Evolutionary conservation across 1,140 invertebrate genomes (phyloP).

Genomic region (Campodea augens): DNA sequence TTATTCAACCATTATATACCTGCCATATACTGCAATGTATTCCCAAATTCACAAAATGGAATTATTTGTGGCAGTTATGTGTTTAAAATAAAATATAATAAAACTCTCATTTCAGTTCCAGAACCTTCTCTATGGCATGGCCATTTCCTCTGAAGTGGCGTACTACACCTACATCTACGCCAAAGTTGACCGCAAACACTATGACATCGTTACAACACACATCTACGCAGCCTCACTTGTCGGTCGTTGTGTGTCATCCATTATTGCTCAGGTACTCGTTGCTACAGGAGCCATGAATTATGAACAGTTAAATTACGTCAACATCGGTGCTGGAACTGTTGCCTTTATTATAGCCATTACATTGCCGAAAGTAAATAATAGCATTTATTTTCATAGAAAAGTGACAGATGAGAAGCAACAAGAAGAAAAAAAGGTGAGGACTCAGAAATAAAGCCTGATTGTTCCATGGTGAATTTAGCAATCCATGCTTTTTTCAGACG

Average conservation of each 20-base stretch:
- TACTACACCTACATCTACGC: conserved; percentile 27
- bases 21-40: no score
- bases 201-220: conserved; percentile 26
- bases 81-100: conserved; percentile 8
- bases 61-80: no score
- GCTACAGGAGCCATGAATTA: conserved; percentile 19
- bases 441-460: neutral
- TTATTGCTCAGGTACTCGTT: conserved; percentile 22
- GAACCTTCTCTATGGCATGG: conserved; percentile 20
- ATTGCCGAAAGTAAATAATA: conserved; percentile 50
- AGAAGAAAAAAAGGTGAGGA: conserved; percentile 6
- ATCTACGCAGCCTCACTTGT: conserved; percentile 22
- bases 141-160: conserved; percentile 23
- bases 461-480: conserved; percentile 5
- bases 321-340: no score
- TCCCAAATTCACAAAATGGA: no score
- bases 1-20: no score
- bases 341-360: no score
- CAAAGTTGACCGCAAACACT: conserved; percentile 20
- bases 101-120: conserved; percentile 14
- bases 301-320: conserved; percentile 26
- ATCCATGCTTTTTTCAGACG: conserved; percentile 6
- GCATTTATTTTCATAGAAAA: conserved; percentile 56
- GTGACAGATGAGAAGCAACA: no score
- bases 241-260: conserved; percentile 22